These are phyloP conservation scores for Meda fulgida DNA, from an alignment of 2,797 vertebrate species.

Conservation along the genomic window DNA sequence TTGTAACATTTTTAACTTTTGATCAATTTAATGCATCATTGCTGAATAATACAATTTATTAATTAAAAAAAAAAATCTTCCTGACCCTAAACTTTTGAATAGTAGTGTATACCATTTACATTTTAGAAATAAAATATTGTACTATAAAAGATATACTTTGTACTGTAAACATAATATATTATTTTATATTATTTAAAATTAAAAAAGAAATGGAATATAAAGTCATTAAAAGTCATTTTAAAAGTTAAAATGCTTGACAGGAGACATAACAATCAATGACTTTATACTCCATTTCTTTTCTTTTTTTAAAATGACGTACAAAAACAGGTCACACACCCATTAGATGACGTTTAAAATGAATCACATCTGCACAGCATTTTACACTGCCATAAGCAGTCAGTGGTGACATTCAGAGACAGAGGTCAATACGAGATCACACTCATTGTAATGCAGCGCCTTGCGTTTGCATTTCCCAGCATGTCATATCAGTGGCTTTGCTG, in stretches of 20 bases:
- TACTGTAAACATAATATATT: too few species aligned
- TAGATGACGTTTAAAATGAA: slow-evolving; percentile 8
- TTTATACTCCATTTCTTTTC: background rate
- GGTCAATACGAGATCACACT: background rate
- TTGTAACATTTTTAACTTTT: background rate
- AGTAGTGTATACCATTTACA: background rate
- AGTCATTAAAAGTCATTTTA: too few species aligned
- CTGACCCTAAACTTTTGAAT: background rate
- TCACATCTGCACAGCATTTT: slow-evolving; percentile 7
- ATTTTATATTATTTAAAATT: too few species aligned
- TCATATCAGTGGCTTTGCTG: background rate
- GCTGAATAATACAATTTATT: background rate
- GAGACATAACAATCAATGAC: too few species aligned
- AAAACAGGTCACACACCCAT: background rate
- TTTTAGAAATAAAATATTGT: background rate
- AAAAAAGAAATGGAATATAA: too few species aligned
- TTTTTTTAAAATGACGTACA: background rate
- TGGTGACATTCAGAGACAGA: background rate
- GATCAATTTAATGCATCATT: background rate
- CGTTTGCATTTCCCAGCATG: background rate
- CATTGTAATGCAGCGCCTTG: slow-evolving; percentile 12
- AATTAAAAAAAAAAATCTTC: background rate
- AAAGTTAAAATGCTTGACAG: too few species aligned
- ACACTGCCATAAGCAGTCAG: background rate
- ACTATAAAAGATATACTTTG: too few species aligned